Evolutionary conservation across 1,140 invertebrate genomes (phyloP).

Genomic region (Grapholita molesta): DNA sequence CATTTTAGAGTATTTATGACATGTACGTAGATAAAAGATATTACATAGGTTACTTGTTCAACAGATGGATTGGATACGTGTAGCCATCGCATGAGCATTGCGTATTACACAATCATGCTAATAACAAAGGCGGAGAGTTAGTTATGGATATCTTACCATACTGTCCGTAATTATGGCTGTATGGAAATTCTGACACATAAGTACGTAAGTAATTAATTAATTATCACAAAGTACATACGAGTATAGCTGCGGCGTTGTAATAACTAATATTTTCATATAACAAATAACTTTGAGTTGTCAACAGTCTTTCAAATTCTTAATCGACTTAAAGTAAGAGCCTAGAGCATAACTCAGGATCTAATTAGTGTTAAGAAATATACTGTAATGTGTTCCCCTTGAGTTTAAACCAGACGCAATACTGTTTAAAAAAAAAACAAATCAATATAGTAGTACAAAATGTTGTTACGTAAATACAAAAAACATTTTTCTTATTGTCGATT

Average conservation of each 20-base stretch:
- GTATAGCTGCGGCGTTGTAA: too few species aligned
- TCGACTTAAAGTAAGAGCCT: too few species aligned
- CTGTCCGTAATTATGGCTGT: not conserved
- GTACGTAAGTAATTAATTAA: not conserved
- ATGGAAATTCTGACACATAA: not conserved
- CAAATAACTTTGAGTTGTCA: too few species aligned
- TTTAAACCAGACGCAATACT: not conserved
- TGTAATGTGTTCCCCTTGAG: too few species aligned
- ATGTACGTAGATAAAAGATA: too few species aligned
- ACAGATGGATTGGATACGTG: conserved; percentile 22
- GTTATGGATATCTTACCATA: not conserved
- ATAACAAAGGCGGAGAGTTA: conserved; percentile 15
- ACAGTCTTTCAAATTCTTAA: too few species aligned
- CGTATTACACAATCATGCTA: conserved; percentile 10
- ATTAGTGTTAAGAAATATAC: too few species aligned
- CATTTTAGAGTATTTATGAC: too few species aligned
- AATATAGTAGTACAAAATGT: not conserved
- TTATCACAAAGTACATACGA: not conserved
- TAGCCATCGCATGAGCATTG: conserved; percentile 9
- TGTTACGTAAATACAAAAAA: not conserved
- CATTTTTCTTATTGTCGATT: not conserved
- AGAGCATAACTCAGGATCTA: too few species aligned
- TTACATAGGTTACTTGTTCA: conserved; percentile 33
- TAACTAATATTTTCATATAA: too few species aligned
- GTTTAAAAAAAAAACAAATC: not conserved